These are phyloP conservation scores for Plebejus melissa DNA, from an alignment of 2,888 invertebrate species.

Conservation along the genomic window DNA sequence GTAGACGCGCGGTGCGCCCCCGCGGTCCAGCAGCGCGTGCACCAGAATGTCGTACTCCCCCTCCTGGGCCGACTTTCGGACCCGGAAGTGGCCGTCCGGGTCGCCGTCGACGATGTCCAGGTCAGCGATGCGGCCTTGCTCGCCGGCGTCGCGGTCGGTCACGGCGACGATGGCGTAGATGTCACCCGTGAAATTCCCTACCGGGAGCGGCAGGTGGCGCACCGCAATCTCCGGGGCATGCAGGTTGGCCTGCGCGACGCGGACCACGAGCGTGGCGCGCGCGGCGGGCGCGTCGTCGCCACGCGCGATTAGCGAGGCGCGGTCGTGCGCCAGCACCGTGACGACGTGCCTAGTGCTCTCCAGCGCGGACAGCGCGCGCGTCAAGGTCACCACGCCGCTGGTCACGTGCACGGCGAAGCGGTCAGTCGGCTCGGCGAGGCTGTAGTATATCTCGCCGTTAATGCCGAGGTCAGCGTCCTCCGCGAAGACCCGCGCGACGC, in stretches of 20 bases:
- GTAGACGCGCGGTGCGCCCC: slow-evolving; percentile 88
- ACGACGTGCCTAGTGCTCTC: slow-evolving; percentile 86
- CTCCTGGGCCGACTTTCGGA: slow-evolving; percentile 80
- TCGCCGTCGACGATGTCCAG: slow-evolving; percentile 94
- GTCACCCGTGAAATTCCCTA: slow-evolving; percentile 89
- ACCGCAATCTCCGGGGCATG: slow-evolving; percentile 91
- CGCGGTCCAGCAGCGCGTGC: slow-evolving; percentile 87
- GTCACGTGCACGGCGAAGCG: slow-evolving; percentile 96
- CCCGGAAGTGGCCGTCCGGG: slow-evolving; percentile 92
- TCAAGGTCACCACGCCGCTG: slow-evolving; percentile 91
- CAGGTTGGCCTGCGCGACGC: slow-evolving; percentile 90
- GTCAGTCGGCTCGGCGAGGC: slow-evolving; percentile 88
- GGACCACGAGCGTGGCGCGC: slow-evolving; percentile 86
- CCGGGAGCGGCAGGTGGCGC: slow-evolving; percentile 87
- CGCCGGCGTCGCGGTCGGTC: slow-evolving; percentile 89
- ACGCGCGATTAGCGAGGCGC: slow-evolving; percentile 82
- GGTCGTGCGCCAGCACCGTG: slow-evolving; percentile 90
- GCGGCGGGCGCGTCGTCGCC: slow-evolving; percentile 82
- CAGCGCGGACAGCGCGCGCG: slow-evolving; percentile 85
- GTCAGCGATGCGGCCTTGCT: slow-evolving; percentile 89
- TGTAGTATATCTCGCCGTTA: slow-evolving; percentile 98
- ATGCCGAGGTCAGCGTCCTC: slow-evolving; percentile 97
- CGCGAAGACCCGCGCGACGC: slow-evolving; percentile 88
- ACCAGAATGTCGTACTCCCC: slow-evolving; percentile 91
- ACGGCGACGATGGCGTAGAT: slow-evolving; percentile 94